Evolutionary conservation across 2,113 vertebrate genomes (phyloP), one percentile per base, ranked within the genome.

Genomic region (Monopterus albus): DNA sequence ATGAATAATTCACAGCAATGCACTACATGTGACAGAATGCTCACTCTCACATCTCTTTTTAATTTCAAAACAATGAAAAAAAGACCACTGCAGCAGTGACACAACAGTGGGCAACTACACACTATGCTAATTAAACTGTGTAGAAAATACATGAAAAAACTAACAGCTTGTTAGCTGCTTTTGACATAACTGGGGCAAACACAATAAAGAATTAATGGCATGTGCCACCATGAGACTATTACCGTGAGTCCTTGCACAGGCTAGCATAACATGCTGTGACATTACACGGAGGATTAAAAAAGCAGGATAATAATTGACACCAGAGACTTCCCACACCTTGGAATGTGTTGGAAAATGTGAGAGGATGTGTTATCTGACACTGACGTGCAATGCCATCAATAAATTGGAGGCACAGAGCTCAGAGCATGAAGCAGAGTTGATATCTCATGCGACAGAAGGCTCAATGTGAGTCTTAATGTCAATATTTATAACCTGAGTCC

Each of bases 131-230:
- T 79, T 82, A 20, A 63, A 60, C 33, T 29, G 70, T 62, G 39
- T 21, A 58, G 59, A 64, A 63, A 64, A 67, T 12, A 20, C 60
- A 28, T 6, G 28, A 73, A 71, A 79, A 71, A 78, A 71, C 78
- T 35, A 77, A 70, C 51, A 46, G 70, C 52, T 71, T 18, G 61
- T 33, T 60, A 76, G 70, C 53, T 58, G 67, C 59, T 49, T 39
- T 38, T 81, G 84, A 90, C 83, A 73, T 66, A 81, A 84, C 67
- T 77, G 74, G 81, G 75, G 20, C 84, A 59, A 82, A 81, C 78
- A 75, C 67, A 66, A 76, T 78, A 64, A 85, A 90, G 79, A 75
- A 84, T 81, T 79, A 14, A 84, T 82, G 78, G 20, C 73, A 78
- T 28, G 62, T 56, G 73, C 66, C 70, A 66, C 68, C 74, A 31